phyloP scores from a whole-genome alignment of 2,888 invertebrate genomes.

The Polyploca ridens region DNA sequence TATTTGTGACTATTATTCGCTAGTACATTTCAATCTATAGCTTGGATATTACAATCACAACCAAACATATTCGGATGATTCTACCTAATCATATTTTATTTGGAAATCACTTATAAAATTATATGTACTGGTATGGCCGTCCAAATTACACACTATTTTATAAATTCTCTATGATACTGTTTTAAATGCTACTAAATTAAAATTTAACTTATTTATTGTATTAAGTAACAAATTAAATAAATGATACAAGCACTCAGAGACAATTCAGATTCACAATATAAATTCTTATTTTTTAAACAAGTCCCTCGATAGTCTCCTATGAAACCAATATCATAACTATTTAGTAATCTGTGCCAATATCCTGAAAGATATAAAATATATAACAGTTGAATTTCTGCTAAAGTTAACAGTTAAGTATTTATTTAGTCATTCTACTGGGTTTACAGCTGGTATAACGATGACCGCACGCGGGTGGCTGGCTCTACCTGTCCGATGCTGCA shows the following conservation, averaged over 20 bases:
- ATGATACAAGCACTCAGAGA: neutral
- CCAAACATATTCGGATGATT: neutral
- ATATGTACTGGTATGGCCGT: neutral
- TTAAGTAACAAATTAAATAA: conserved; percentile 19
- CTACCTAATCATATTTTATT: neutral
- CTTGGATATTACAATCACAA: neutral
- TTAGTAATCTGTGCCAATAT: too few relatives aligned
- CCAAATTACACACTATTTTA: neutral
- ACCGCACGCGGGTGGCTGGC: too few relatives aligned
- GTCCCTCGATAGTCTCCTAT: too few relatives aligned
- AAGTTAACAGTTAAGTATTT: too few relatives aligned
- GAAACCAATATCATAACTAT: too few relatives aligned
- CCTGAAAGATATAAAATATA: neutral
- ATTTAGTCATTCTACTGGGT: too few relatives aligned
- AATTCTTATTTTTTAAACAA: neutral
- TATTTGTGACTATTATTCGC: neutral
- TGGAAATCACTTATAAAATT: too few relatives aligned
- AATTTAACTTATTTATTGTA: neutral
- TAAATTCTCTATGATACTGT: conserved; percentile 22
- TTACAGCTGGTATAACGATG: too few relatives aligned
- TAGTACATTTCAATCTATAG: neutral
- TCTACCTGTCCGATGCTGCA: neutral
- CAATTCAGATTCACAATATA: neutral
- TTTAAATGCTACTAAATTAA: conserved; percentile 19
- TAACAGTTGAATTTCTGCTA: neutral